A percentile compares a stretch with the other conserved stretches of the same genome.
These are phyloP conservation scores for Seira musarum DNA, from an alignment of 2,888 invertebrate genomes.

Conservation along the genomic window DNA sequence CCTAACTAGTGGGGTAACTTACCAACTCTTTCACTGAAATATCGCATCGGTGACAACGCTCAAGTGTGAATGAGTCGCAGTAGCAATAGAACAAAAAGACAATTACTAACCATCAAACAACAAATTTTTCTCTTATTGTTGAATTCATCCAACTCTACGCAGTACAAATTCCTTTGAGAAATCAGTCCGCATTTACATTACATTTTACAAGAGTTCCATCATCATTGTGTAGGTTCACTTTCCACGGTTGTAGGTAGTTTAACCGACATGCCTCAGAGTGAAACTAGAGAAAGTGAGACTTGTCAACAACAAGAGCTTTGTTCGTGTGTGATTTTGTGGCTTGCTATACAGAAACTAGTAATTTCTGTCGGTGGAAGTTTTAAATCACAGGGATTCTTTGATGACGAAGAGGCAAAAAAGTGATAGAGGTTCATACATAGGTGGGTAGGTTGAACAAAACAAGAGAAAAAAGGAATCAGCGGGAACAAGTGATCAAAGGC, in stretches of 20 bases:
- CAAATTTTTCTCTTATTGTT: not conserved
- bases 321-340: not conserved
- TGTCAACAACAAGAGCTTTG: not conserved
- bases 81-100: conserved; percentile 33
- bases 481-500: no score
- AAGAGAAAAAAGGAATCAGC: no score
- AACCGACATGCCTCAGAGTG: no score
- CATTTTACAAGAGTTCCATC: not conserved
- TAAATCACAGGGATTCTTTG: no score
- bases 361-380: no score
- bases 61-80: not conserved
- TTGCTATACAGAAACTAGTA: no score
- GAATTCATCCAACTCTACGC: not conserved
- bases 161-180: conserved; percentile 26
- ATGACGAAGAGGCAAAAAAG: no score
- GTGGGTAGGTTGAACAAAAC: no score
- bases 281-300: no score
- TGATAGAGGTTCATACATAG: no score
- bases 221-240: not conserved
- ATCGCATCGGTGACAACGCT: conserved; percentile 5
- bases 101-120: conserved; percentile 25
- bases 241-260: not conserved
- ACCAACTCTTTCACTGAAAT: no score
- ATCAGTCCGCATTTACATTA: conserved; percentile 20
- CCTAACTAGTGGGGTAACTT: no score